Evolutionary conservation across 2,888 invertebrate genomes (phyloP), one percentile per base, ranked within the genome.

Genomic region (Dione vanillae): DNA sequence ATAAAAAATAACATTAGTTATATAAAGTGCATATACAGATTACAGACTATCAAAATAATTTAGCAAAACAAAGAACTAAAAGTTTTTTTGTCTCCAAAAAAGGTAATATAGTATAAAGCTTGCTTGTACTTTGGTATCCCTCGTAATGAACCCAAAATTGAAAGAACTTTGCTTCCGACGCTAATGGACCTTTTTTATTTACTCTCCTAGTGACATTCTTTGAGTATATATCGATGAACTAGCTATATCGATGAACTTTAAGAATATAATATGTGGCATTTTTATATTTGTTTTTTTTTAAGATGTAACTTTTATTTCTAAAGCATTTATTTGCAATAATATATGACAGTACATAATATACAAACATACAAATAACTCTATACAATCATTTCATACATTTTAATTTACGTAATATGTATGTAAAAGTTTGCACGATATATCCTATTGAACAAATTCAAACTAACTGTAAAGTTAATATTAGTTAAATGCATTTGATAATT

Each of bases 171-270:
- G 49, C 64, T 64, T 49, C 64, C 64, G 43, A 27, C 45, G 59
- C 59, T 61, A 61, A 61, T 61, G 27, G 59, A 45, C 27, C 59
- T 61, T 61, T 58, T 61, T 61, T 61, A 61, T 61, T 45, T 61
- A n/a, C 59, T 43, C 27, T 61, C 19, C 43, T 27, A 43, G 27
- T 41, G 27, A 45, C 43, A 61, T 61, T 10, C 59, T 45, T 45
- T n/a, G n/a, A 45, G 43, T 45, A 11, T 45, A 14, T 61, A 61
- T 61, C 59, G 59, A 45, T 61, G 20, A 59, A 43, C 59, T 43
- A n/a, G n/a, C 59, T 45, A 14, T 61, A 61, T 61, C 59, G 59
- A 45, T 61, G 20, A 59, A 43, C 59, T 43, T 59, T 59, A 20
- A 20, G 9, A 9, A 61, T 61, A 20, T 43, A n/a, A 61, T 43